Evolutionary conservation across 2,797 vertebrate genomes (phyloP), one percentile per base, ranked within the genome.

Genomic region (Thalassophryne amazonica): DNA sequence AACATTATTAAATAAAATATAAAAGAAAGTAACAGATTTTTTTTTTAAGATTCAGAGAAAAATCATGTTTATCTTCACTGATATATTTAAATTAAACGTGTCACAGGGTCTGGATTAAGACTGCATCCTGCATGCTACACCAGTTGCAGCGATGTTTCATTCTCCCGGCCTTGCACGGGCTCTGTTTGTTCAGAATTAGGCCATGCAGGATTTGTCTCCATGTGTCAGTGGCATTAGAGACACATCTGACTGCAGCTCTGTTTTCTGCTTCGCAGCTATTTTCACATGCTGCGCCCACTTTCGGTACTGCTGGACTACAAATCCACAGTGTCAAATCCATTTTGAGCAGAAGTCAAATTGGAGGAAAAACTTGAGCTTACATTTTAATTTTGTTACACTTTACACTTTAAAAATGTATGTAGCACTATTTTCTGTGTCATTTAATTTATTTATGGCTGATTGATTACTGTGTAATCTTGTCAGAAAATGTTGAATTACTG

Each of bases 181-280:
- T 59, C 47, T 54, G 31, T 60, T 31, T 60, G 30, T 27, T 55
- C 35, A 37, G 60, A 70, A 64, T 48, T 65, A 50, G 69, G 67
- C 67, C 60, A 22, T 17, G 70, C 28, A 37, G 35, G 62, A 62
- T 52, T n/a, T 37, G 46, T 62, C 38, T 16, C 32, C 24, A n/a
- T 65, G 68, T 75, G 72, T 58, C 36, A 36, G 48, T 59, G 66
- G 30, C 56, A 34, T 54, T 36, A 43, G 37, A 51, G 36, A 42
- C 43, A 36, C 49, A 21, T 43, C 54, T 59, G 64, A 76, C 73
- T 69, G 45, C 63, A 40, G 0, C 38, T 57, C 43, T 20, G 40
- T 68, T 54, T 50, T 40, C 25, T 41, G 50, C 63, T 63, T 70
- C 63, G 50, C 51, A 25, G 55, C 31, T 43, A 34, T 4, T 45